phyloP scores from a whole-genome alignment of 2,113 vertebrate genomes.

The Pterophyllum scalare region DNA sequence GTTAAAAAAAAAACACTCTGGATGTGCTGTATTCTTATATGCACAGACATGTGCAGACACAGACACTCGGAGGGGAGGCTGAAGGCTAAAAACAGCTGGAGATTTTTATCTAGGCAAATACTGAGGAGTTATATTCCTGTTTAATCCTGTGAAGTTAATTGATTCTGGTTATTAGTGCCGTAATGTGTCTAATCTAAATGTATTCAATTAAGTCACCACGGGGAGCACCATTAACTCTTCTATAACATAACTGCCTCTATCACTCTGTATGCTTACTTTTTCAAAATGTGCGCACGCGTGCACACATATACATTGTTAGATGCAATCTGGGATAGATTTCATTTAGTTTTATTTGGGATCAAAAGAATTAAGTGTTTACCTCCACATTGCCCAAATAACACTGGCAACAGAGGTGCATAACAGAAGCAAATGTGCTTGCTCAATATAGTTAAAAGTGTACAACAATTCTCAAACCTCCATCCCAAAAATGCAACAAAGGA shows the following conservation, averaged over 20 bases:
- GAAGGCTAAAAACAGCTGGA: not conserved
- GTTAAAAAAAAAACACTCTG: not conserved
- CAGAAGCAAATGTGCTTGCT: not conserved
- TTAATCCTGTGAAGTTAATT: slow-evolving; percentile 51
- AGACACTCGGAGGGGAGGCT: not conserved
- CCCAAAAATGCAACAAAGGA: not conserved
- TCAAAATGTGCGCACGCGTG: not conserved
- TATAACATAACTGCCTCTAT: not conserved
- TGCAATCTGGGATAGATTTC: too few relatives aligned
- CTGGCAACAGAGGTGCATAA: not conserved
- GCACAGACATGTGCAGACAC: not conserved
- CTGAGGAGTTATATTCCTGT: slow-evolving; percentile 18
- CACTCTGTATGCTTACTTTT: not conserved
- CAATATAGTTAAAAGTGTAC: not conserved
- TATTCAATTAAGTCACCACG: slow-evolving; percentile 36
- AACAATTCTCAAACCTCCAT: not conserved
- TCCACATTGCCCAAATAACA: not conserved
- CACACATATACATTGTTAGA: too few relatives aligned
- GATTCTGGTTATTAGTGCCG: slow-evolving; percentile 28
- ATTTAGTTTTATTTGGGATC: not conserved
- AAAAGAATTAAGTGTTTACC: not conserved
- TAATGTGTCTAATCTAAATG: slow-evolving; percentile 42
- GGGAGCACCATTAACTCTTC: slow-evolving; percentile 10
- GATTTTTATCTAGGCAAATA: slow-evolving; percentile 20
- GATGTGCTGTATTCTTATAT: not conserved